These are phyloP conservation scores for Brachionus asplanchnoidis DNA, from an alignment of 1,140 invertebrate genomes.

Conservation along the genomic window DNA sequence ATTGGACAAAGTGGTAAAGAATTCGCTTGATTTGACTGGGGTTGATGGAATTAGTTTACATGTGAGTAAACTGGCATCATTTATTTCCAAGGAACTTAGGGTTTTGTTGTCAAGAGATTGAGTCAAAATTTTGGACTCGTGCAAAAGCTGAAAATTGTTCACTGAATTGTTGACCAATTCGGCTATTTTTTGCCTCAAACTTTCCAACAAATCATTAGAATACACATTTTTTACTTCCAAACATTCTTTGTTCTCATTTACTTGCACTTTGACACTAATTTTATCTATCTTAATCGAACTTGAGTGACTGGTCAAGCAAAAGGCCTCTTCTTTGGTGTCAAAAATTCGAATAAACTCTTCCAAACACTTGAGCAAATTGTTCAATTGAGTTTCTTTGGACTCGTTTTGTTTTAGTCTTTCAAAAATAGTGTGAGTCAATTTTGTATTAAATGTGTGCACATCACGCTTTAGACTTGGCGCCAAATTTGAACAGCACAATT, in stretches of 20 bases:
- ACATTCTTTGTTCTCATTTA: neutral
- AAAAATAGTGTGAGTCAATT: slow-evolving; percentile 58
- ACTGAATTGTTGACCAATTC: neutral
- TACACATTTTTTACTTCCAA: neutral
- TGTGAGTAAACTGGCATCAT: neutral
- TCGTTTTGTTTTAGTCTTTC: slow-evolving; percentile 52
- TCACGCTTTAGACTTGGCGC: slow-evolving; percentile 56
- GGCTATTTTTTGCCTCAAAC: neutral
- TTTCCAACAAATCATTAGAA: neutral
- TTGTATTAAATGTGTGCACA: slow-evolving; percentile 49
- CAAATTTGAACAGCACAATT: slow-evolving; percentile 58
- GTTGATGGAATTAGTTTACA: neutral
- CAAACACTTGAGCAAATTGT: neutral
- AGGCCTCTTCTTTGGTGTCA: neutral
- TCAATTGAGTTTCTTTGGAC: neutral
- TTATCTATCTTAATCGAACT: neutral
- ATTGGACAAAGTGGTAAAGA: neutral
- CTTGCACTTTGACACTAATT: neutral
- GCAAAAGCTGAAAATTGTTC: neutral
- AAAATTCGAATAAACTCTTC: slow-evolving; percentile 10
- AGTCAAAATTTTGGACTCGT: neutral
- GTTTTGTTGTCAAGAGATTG: neutral
- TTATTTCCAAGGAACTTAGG: neutral
- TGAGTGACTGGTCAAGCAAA: neutral
- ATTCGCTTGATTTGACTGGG: slow-evolving; percentile 3